phyloP scores from a whole-genome alignment of 2,113 vertebrate genomes.

The Megaceryle maxima region DNA sequence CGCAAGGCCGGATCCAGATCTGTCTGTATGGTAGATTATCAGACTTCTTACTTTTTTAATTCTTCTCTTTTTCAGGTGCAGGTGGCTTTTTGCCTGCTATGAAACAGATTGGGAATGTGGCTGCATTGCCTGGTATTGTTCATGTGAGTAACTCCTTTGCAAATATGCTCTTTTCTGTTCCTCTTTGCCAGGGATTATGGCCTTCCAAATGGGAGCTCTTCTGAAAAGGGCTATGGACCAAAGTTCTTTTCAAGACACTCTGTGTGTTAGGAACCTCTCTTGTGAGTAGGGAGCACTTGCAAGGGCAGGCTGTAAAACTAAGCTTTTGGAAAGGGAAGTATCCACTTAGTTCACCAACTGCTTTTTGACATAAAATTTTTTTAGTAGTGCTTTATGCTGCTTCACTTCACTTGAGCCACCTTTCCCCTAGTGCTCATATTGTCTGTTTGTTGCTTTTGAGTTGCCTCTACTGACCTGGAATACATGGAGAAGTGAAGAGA shows the following conservation, averaged over 20 bases:
- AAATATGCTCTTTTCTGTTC: not conserved
- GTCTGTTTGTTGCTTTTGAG: not conserved
- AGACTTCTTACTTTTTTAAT: not conserved
- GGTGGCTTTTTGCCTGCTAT: slow-evolving; percentile 97
- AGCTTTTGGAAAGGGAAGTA: not conserved
- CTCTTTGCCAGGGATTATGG: not conserved
- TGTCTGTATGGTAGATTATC: not conserved
- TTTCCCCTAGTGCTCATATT: not conserved
- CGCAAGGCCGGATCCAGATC: too few species aligned
- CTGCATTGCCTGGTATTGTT: slow-evolving; percentile 93
- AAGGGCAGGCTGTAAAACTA: not conserved
- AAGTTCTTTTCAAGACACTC: not conserved
- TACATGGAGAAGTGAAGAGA: not conserved
- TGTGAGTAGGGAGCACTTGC: not conserved
- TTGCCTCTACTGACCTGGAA: not conserved
- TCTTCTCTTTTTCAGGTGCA: slow-evolving; percentile 74
- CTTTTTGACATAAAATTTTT: not conserved
- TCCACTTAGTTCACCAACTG: not conserved
- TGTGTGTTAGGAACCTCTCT: not conserved
- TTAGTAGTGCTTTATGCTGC: not conserved
- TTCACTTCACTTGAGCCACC: not conserved
- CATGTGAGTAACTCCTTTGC: slow-evolving; percentile 81
- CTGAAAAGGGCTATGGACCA: not conserved
- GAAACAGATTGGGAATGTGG: slow-evolving; percentile 99
- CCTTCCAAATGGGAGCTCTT: not conserved